Percentiles rank a stretch among this genome's conserved stretches.
Conservation (phyloP, 92 coral and sea anemone genomes). For the Umimayanthus chanpuru region DNA sequence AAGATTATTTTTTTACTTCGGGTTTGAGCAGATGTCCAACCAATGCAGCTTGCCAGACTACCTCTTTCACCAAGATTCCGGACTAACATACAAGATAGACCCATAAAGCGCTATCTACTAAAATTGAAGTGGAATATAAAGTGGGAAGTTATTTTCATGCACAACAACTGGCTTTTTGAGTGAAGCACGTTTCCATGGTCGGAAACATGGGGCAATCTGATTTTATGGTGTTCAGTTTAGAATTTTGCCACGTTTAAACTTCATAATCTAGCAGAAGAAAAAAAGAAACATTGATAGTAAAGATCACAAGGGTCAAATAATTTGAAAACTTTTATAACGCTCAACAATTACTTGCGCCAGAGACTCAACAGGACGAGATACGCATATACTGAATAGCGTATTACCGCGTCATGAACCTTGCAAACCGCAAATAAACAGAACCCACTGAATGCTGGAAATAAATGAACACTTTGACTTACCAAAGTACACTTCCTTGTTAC, state of each 20-base stretch:
- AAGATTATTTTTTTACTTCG: not conserved
- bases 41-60: not conserved
- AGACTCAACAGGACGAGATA: not conserved
- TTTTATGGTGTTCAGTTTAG: not conserved
- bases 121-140: not conserved
- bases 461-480: not conserved
- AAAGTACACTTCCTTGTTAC: slow-evolving; percentile 17
- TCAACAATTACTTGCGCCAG: not conserved
- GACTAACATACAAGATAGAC: not conserved
- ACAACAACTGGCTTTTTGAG: not conserved
- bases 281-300: not conserved
- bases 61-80: not conserved
- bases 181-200: not conserved
- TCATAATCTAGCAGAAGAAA: not conserved
- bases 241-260: not conserved
- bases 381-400: not conserved
- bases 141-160: not conserved
- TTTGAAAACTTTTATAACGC: too few species aligned
- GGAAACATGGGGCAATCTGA: not conserved
- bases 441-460: not conserved
- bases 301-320: not conserved
- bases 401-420: not conserved
- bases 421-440: not conserved
- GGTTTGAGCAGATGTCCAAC: slow-evolving; percentile 9
- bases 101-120: not conserved